Evolutionary conservation across 1,140 invertebrate genomes (phyloP).

Genomic region (Eufriesea mexicana): DNA sequence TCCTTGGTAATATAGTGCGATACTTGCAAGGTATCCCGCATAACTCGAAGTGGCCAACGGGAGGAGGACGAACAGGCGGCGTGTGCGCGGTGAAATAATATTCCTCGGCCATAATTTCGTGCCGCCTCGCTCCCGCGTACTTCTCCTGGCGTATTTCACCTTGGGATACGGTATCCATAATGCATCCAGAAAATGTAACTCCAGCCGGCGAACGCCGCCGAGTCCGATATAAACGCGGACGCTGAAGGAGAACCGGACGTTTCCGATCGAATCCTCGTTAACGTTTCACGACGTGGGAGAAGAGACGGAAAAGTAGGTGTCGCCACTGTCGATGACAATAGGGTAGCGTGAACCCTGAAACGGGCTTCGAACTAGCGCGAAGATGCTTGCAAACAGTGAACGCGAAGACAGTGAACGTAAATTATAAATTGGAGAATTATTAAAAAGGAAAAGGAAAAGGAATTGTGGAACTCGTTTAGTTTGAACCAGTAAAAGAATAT

Average conservation of each 20-base stretch:
- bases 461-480: no score
- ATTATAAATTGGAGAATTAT: no score
- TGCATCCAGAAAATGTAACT: slow-evolving; percentile 54
- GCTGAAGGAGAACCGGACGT: slow-evolving; percentile 8
- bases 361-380: not conserved
- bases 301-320: not conserved
- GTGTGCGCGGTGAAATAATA: slow-evolving; percentile 61
- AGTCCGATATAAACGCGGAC: slow-evolving; percentile 44
- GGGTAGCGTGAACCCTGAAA: not conserved
- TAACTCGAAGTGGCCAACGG: slow-evolving; percentile 55
- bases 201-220: slow-evolving; percentile 4
- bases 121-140: slow-evolving; percentile 36
- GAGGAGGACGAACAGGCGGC: slow-evolving; percentile 18
- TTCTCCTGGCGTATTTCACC: slow-evolving; percentile 58
- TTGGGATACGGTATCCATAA: slow-evolving; percentile 59
- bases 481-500: no score
- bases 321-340: not conserved
- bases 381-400: not conserved
- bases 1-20: slow-evolving; percentile 61
- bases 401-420: no score
- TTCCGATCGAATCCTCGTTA: slow-evolving; percentile 28
- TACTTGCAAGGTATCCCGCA: slow-evolving; percentile 62
- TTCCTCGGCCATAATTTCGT: slow-evolving; percentile 64
- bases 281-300: slow-evolving; percentile 17
- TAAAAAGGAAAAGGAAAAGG: no score